These are phyloP conservation scores for Osmerus mordax DNA, from an alignment of 2,113 vertebrate genomes.

Conservation along the genomic window DNA sequence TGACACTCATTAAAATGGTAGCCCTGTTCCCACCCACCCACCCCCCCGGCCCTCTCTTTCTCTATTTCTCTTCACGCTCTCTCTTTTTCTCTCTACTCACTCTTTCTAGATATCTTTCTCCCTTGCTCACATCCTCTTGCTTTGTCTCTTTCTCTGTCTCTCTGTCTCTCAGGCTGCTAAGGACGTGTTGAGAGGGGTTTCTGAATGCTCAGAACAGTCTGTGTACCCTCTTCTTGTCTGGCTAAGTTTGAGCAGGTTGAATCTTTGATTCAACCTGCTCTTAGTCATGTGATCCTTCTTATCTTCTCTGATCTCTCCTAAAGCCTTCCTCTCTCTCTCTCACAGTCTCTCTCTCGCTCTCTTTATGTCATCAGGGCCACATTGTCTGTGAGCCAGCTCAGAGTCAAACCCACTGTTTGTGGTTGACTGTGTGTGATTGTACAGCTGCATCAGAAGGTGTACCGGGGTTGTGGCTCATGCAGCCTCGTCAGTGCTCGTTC, in stretches of 20 bases:
- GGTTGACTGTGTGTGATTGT: too few relatives aligned
- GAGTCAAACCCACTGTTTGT: too few relatives aligned
- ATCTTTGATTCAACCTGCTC: slow-evolving; percentile 35
- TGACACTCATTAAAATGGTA: slow-evolving; percentile 54
- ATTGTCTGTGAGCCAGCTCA: too few relatives aligned
- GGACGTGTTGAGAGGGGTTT: slow-evolving; percentile 41
- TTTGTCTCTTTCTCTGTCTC: background rate
- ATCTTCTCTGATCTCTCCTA: background rate
- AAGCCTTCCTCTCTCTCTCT: background rate
- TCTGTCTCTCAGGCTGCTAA: slow-evolving; percentile 20
- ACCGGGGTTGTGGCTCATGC: too few relatives aligned
- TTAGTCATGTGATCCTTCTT: slow-evolving; percentile 8
- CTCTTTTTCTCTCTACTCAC: background rate
- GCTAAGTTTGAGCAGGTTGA: slow-evolving; percentile 15
- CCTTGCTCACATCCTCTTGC: background rate
- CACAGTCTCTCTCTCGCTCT: background rate
- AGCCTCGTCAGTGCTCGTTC: too few relatives aligned
- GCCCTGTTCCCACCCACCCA: slow-evolving; percentile 29
- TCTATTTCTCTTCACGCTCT: background rate
- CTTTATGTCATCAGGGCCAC: too few relatives aligned
- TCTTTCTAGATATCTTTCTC: slow-evolving; percentile 1
- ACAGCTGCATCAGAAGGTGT: too few relatives aligned
- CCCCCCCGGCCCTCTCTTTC: slow-evolving; percentile 5
- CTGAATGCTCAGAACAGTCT: slow-evolving; percentile 40
- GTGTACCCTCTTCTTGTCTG: slow-evolving; percentile 25